Conservation (phyloP, 2,888 invertebrate species). For the Gymnocheta viridis region DNA sequence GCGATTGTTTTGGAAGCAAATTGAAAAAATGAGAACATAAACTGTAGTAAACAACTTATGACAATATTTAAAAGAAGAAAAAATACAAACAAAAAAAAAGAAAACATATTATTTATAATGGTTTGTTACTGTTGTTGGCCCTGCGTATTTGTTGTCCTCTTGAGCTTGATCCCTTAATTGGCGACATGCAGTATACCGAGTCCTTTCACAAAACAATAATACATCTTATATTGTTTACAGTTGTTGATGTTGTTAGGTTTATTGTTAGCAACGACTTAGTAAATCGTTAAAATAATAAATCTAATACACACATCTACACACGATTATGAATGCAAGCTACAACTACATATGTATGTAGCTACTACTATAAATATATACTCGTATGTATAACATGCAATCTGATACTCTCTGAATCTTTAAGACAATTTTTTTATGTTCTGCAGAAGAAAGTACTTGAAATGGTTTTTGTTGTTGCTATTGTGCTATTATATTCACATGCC, state of each 20-base stretch:
- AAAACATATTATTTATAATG: constrained; percentile 25
- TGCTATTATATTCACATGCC: constrained; percentile 34
- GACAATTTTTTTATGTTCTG: neutral
- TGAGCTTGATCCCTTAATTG: constrained; percentile 58
- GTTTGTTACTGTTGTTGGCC: constrained; percentile 26
- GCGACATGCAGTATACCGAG: constrained; percentile 49
- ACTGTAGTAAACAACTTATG: constrained; percentile 5
- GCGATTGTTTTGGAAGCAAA: constrained; percentile 43
- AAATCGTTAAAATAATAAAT: constrained; percentile 49
- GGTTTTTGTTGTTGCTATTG: constrained; percentile 6
- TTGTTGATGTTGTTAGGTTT: constrained; percentile 14
- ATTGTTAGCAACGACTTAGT: constrained; percentile 47
- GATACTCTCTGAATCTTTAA: constrained; percentile 49
- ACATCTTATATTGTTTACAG: constrained; percentile 17
- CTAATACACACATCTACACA: neutral
- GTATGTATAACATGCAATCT: constrained; percentile 43
- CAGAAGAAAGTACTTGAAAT: neutral
- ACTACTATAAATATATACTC: too few species aligned
- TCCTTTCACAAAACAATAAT: constrained; percentile 34
- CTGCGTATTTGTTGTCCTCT: constrained; percentile 38
- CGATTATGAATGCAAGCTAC: neutral
- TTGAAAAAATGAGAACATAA: constrained; percentile 28
- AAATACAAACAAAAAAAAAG: too few species aligned
- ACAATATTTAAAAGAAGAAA: constrained; percentile 19
- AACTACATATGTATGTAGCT: neutral